Evolutionary conservation across 2,888 invertebrate species (phyloP).

Genomic region (Glaucopsyche alexis): DNA sequence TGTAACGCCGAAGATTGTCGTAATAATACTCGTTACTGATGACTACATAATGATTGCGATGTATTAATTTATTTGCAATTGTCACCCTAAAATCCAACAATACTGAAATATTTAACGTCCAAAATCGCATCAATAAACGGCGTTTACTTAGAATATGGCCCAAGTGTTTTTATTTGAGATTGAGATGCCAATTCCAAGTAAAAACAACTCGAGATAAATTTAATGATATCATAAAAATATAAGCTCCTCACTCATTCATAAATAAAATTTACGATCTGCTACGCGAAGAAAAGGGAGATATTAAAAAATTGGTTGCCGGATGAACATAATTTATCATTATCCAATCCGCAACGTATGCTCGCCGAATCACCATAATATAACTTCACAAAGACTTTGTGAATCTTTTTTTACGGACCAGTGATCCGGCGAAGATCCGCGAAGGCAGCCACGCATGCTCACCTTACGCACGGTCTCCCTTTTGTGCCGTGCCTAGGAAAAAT

Average conservation of each 20-base stretch:
- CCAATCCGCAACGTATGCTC: not conserved
- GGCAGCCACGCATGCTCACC: not conserved
- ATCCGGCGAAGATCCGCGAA: not conserved
- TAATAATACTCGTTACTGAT: too few relatives aligned
- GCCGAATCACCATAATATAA: not conserved
- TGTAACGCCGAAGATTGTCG: too few relatives aligned
- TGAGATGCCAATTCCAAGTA: not conserved
- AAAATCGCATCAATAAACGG: too few relatives aligned
- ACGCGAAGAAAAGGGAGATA: not conserved
- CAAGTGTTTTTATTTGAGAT: too few relatives aligned
- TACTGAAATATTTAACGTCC: too few relatives aligned
- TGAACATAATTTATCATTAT: constrained; percentile 14
- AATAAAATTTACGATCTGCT: not conserved
- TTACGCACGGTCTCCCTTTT: constrained; percentile 11
- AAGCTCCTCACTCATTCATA: not conserved
- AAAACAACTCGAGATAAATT: constrained; percentile 6
- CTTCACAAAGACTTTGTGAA: constrained; percentile 27
- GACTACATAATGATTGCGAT: too few relatives aligned
- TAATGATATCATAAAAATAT: not conserved
- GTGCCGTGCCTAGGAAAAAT: not conserved
- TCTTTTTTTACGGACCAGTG: constrained; percentile 21
- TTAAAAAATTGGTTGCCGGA: constrained; percentile 2
- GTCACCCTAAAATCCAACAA: too few relatives aligned
- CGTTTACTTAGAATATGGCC: too few relatives aligned
- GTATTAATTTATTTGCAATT: too few relatives aligned